Evolutionary conservation across 2,888 invertebrate genomes (phyloP).

Genomic region (Pollenia angustigena): DNA sequence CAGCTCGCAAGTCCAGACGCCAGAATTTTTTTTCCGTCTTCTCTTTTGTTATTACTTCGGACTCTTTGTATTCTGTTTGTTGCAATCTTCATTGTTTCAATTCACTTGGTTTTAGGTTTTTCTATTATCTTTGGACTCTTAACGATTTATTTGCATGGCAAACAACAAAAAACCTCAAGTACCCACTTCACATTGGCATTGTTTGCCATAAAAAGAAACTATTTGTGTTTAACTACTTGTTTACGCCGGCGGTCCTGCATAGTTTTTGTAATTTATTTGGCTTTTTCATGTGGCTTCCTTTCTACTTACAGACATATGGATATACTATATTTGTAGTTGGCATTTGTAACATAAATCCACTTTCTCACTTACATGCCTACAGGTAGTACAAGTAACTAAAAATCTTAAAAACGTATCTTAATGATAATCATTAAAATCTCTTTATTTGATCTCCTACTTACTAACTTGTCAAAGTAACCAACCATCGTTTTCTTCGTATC

Average conservation of each 20-base stretch:
- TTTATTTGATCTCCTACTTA: slow-evolving; percentile 61
- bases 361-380: slow-evolving; percentile 3
- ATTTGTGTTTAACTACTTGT: slow-evolving; percentile 73
- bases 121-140: slow-evolving; percentile 60
- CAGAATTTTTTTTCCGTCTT: not conserved
- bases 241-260: slow-evolving; percentile 76
- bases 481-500: slow-evolving; percentile 1
- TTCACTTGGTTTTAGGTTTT: slow-evolving; percentile 41
- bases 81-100: slow-evolving; percentile 48
- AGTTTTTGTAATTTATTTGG: slow-evolving; percentile 11
- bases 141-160: slow-evolving; percentile 78
- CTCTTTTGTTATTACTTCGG: no score
- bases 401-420: slow-evolving; percentile 30
- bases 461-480: slow-evolving; percentile 28
- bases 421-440: slow-evolving; percentile 61
- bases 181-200: slow-evolving; percentile 76
- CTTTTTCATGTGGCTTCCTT: slow-evolving; percentile 62
- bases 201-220: slow-evolving; percentile 57
- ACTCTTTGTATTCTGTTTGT: slow-evolving; percentile 42
- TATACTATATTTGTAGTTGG: slow-evolving; percentile 25
- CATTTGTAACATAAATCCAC: slow-evolving; percentile 44
- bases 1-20: slow-evolving; percentile 72
- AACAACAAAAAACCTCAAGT: slow-evolving; percentile 80
- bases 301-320: not conserved
- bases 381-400: slow-evolving; percentile 29